Base-by-base conservation (phyloP, 92 coral and sea anemone genomes). In the Paramuricea clavata region DNA sequence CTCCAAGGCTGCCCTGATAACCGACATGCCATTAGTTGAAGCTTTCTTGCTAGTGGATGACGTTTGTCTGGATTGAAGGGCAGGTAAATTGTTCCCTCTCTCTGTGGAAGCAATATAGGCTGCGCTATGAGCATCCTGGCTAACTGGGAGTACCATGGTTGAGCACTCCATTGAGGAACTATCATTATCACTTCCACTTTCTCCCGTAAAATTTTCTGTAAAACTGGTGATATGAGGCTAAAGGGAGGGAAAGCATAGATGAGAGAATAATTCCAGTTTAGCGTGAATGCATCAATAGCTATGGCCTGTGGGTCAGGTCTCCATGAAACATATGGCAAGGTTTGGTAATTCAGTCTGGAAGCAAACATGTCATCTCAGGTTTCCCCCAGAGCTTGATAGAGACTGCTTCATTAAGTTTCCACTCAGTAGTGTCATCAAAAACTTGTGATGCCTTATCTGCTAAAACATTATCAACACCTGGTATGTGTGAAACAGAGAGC, bases 391-490 rank as follows among this genome's bases (percentile, higher is more conserved):
- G 33, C 28, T 74, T 17, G 23, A 47, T 36, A 19, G 82, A 12
- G 19, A 87, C 56, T n/a, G 64, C 61, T 33, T 15, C 70, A 5
- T 82, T 42, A 16, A 87, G 87, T 74, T 56, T 69, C 83, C 91
- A 87, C 50, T 87, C 87, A 47, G 81, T 81, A 1, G 64, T n/a
- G 67, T 72, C 76, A 43, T 87, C 64, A 73, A 87, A 87, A 11
- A 54, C 81, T 43, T 83, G 69, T 19, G 91, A 87, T 34, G 87
- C 87, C 25, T 12, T n/a, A 72, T 87, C 91, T 69, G 91, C 91
- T 81, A 69, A 44, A 10, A 39, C 71, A 82, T 82, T 87, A 67
- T 69, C 73, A 39, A 82, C 69, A 10, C 88, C 91, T n/a, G 91
- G 87, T 32, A 81, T 81, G 31, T 87, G 91, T 44, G 73, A 69